A percentile compares a stretch with the other conserved stretches of the same genome.
Conservation (phyloP, 2,888 invertebrate genomes). For the Coelogynopora nodosa region DNA sequence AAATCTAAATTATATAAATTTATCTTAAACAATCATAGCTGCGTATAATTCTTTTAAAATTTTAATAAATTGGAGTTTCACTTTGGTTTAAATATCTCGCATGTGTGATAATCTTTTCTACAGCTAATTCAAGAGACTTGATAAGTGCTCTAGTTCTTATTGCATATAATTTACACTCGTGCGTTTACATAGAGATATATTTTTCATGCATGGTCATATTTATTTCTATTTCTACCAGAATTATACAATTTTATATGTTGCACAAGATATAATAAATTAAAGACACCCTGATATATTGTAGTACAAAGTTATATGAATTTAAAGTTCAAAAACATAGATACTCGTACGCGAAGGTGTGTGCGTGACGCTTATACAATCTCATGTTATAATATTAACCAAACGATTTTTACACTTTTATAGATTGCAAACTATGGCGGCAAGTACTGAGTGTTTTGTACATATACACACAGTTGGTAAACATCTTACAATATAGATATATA, state of each 20-base stretch:
- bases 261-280: neutral
- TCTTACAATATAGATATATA: too few relatives aligned
- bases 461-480: too few relatives aligned
- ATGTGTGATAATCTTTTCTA: conserved; percentile 26
- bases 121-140: neutral
- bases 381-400: neutral
- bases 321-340: neutral
- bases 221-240: neutral
- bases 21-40: neutral
- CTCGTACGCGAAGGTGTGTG: neutral
- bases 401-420: neutral
- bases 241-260: neutral
- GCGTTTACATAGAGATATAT: neutral
- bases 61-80: conserved; percentile 16
- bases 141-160: conserved; percentile 13
- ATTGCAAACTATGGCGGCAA: neutral
- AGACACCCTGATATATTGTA: neutral
- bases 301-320: neutral
- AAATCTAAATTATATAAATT: neutral
- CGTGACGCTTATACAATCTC: neutral
- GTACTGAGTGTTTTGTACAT: too few relatives aligned
- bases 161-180: conserved; percentile 27
- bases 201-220: conserved; percentile 5
- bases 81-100: conserved; percentile 18
- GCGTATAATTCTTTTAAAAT: neutral